Base-by-base conservation (phyloP, 2,113 vertebrate species). In the Vidua macroura region DNA sequence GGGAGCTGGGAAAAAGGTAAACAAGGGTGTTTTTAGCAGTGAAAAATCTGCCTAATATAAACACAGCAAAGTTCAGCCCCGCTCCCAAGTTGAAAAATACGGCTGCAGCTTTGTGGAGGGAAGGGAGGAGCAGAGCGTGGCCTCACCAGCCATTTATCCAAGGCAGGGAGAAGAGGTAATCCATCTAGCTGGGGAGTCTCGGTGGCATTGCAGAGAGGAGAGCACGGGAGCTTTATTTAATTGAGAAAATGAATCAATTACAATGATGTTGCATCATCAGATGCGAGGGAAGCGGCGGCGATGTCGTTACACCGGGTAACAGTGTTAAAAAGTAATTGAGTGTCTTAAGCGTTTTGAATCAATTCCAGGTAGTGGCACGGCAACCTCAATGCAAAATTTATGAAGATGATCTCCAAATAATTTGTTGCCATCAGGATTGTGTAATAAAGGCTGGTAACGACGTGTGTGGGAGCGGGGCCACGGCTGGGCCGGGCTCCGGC, bases 241-340 rank as follows among this genome's bases (percentile, higher is more conserved):
- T 98, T 98, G 98, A 97, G 98, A 95, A 97, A 98, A 98, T 98
- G 97, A 98, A 98, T 98, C 97, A 98, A 98, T 98, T 98, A 97
- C 96, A 95, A 69, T 92, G 94, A 93, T 96, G 94, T 97, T 96
- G 90, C 96, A 96, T 81, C 77, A 81, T 66, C 97, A 87, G 43
- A 96, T 83, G 97, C 91, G 39, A 60, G 89, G 86, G 88, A 93
- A 97, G 93, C 64, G 92, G 96, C 96, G 94, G 90, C 74, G 95
- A 81, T 94, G 98, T 97, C 97, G 96, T 91, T 74, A 35, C 94
- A 15, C 64, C 82, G 96, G 94, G 66, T 95, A 97, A 94, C 94
- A 58, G 75, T 82, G 95, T 97, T 98, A 94, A 95, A 95, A 96
- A 96, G 96, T 97, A 97, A 97, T 97, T 97, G 97, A 97, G 96